These are phyloP conservation scores for Hoplodrina blanda DNA, from an alignment of 2,888 invertebrate genomes.

Conservation along the genomic window DNA sequence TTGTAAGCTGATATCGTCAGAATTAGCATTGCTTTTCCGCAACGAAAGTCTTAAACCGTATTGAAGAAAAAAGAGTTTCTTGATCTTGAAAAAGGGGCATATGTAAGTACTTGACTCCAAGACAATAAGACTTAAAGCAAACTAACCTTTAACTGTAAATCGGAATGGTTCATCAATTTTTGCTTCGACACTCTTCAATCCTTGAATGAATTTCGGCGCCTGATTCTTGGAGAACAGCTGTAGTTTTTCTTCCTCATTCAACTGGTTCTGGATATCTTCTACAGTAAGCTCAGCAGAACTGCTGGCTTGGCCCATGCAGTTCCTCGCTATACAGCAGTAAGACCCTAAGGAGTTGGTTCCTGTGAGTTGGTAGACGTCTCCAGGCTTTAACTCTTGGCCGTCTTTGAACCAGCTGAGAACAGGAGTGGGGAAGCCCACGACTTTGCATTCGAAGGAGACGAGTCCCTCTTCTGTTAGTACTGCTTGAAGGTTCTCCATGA, in stretches of 20 bases:
- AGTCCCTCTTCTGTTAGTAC: conserved; percentile 97
- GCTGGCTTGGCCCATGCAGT: conserved; percentile 97
- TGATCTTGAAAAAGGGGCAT: neutral
- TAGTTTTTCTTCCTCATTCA: conserved; percentile 96
- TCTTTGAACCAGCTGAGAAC: conserved; percentile 97
- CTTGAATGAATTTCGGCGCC: conserved; percentile 95
- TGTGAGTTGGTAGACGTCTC: conserved; percentile 97
- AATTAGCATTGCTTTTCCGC: no score
- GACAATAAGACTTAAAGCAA: no score
- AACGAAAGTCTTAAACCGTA: no score
- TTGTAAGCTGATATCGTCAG: no score
- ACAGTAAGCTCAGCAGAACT: conserved; percentile 96
- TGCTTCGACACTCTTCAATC: conserved; percentile 95
- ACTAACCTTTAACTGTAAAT: conserved; percentile 94
- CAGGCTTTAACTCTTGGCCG: conserved; percentile 97
- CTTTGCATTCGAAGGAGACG: conserved; percentile 98
- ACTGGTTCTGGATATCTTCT: conserved; percentile 97
- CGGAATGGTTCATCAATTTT: conserved; percentile 95
- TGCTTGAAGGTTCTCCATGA: conserved; percentile 97
- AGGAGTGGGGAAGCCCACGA: conserved; percentile 97
- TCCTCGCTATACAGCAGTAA: conserved; percentile 96
- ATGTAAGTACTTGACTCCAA: no score
- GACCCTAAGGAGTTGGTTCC: conserved; percentile 97
- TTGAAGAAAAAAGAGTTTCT: neutral
- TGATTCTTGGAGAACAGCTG: conserved; percentile 94